Conservation (phyloP, 2,113 vertebrate species). For the Sciurus niger region DNA sequence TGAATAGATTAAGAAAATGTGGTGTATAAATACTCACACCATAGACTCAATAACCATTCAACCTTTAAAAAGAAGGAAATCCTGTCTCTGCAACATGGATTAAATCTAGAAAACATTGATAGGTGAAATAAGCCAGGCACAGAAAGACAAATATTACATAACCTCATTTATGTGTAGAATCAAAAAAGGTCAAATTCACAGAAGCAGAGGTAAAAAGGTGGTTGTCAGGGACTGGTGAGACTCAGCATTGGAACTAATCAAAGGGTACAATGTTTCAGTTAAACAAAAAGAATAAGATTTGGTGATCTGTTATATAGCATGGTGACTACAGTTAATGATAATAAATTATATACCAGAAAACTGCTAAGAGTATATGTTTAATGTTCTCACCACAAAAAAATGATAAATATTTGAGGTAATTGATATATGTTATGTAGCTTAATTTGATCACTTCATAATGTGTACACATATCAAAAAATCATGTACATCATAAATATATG, state of each 20-base stretch:
- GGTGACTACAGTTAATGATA: neutral
- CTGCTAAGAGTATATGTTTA: neutral
- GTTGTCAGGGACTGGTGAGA: too few species aligned
- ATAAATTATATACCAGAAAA: neutral
- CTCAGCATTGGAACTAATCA: too few species aligned
- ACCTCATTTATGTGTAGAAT: neutral
- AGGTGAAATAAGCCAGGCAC: neutral
- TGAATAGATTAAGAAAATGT: neutral
- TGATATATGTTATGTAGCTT: neutral
- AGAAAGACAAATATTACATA: neutral
- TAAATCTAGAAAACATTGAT: neutral
- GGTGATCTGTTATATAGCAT: neutral
- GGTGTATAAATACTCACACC: neutral
- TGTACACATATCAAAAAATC: neutral
- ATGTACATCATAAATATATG: neutral
- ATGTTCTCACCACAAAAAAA: constrained; percentile 4
- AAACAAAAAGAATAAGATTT: neutral
- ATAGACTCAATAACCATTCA: neutral
- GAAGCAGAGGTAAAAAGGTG: neutral
- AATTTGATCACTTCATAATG: neutral
- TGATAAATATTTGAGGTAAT: neutral
- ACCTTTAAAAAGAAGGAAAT: neutral
- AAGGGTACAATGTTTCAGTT: neutral
- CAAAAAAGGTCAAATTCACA: neutral
- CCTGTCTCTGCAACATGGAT: neutral